Evolutionary conservation across 2,888 invertebrate genomes (phyloP).

Genomic region (Microplitis manilae): DNA sequence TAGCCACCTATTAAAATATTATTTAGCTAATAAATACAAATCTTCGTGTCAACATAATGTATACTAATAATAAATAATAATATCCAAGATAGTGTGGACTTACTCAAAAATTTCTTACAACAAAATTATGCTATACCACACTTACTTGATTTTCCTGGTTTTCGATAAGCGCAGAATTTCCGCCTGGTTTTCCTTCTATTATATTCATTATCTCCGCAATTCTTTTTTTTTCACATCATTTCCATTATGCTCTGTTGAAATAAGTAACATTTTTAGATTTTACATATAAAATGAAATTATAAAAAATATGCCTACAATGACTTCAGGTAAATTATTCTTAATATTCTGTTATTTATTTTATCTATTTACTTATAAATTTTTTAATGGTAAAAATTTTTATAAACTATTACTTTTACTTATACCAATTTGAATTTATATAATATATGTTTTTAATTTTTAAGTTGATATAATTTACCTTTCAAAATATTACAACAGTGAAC

Average conservation of each 20-base stretch:
- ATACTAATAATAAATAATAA: background rate
- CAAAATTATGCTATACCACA: background rate
- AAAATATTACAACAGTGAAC: background rate
- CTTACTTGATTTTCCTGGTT: too few relatives aligned
- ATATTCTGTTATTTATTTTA: too few relatives aligned
- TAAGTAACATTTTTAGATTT: too few relatives aligned
- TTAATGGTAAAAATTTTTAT: too few relatives aligned
- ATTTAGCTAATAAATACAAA: too few relatives aligned
- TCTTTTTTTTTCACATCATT: constrained; percentile 7
- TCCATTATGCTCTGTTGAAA: background rate
- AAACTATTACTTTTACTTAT: too few relatives aligned
- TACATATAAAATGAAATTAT: background rate
- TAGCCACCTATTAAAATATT: too few relatives aligned
- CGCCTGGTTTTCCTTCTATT: background rate
- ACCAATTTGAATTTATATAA: background rate
- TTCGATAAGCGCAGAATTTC: background rate
- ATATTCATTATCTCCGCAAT: background rate
- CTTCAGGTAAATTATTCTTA: too few relatives aligned
- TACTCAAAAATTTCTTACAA: background rate
- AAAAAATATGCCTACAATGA: too few relatives aligned
- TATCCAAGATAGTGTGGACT: background rate
- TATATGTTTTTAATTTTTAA: too few relatives aligned
- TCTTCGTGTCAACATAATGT: too few relatives aligned
- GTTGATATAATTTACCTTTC: background rate
- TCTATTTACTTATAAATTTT: too few relatives aligned